Base-by-base conservation (phyloP, 2,888 invertebrate genomes). In the Graphium colonna region DNA sequence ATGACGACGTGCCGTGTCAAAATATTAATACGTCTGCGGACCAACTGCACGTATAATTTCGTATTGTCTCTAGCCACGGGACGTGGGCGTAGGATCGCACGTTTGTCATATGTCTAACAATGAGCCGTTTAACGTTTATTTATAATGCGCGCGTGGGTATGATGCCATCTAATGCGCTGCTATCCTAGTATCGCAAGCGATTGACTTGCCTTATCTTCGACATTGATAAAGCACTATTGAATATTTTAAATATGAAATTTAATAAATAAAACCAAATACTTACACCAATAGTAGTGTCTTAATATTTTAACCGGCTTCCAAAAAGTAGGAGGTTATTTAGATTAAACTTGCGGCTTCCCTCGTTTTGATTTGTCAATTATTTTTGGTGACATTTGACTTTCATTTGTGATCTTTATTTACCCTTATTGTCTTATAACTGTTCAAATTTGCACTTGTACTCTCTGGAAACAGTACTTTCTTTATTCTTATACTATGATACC, bases 21-120 rank as follows among this genome's bases (percentile, higher is more conserved):
- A 84, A 83, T 79, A 82, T 80, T 79, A 79, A 81, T 79, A 78
- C 75, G 71, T 77, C 75, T 75, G 77, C 71, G 72, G 77, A 67
- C 69, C 75, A 76, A 75, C 73, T 72, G 72, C 69, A 63, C 60
- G 60, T 73, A 72, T 73, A 72, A 71, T 70, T 65, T 64, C 66
- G 71, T 68, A 73, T 71, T 73, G 68, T 79, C 71, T 71, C 60
- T 60, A 58, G 65, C 62, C 64, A 60, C 63, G 60, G 58, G 52
- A 53, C 48, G 83, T 81, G 79, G 85, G 83, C 73, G 84, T 71
- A 70, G 70, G 72, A 75, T 76, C 73, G 69, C 73, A 72, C 81
- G 80, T 85, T 85, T 84, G 82, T 86, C 84, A 82, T 81, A 73
- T 71, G 60, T 69, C 76, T 81, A 84, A 86, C 84, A 84, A 84